A percentile compares a stretch with the other conserved stretches of the same genome.
Conservation (phyloP, 2,888 invertebrate species). For the Heliconius cydno region DNA sequence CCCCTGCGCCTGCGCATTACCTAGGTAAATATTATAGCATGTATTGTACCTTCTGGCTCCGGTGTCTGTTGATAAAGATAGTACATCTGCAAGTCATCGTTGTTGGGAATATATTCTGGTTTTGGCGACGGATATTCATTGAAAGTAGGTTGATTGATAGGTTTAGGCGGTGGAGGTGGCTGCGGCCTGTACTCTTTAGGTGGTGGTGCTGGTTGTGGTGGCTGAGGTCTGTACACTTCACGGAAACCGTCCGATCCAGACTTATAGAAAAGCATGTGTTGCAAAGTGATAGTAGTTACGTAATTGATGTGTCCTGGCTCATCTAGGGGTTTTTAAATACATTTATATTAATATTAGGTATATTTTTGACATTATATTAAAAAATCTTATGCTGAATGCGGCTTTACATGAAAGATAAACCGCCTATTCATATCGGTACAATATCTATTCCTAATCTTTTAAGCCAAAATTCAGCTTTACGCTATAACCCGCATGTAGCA, state of each 20-base stretch:
- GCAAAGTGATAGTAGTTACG: constrained; percentile 77
- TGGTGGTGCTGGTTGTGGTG: neutral
- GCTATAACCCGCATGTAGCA: too few species aligned
- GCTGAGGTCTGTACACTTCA: constrained; percentile 43
- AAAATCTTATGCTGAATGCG: neutral
- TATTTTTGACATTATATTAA: neutral
- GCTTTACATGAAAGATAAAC: neutral
- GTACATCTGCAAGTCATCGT: neutral
- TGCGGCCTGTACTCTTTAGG: neutral
- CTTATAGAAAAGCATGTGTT: constrained; percentile 71
- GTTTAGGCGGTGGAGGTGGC: neutral
- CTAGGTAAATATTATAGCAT: neutral
- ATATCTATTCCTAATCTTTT: too few species aligned
- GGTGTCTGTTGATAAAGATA: neutral
- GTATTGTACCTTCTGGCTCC: neutral
- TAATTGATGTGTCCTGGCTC: constrained; percentile 59
- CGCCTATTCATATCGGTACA: too few species aligned
- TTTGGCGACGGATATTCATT: neutral
- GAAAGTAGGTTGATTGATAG: neutral
- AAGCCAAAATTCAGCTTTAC: too few species aligned
- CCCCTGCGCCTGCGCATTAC: too few species aligned
- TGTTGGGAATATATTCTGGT: neutral
- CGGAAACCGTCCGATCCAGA: constrained; percentile 42
- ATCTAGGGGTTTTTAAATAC: constrained; percentile 53
- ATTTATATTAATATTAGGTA: neutral